A percentile compares a stretch with the other conserved stretches of the same genome.
These are phyloP conservation scores for Panonychus citri DNA, from an alignment of 1,140 invertebrate species.

Conservation along the genomic window DNA sequence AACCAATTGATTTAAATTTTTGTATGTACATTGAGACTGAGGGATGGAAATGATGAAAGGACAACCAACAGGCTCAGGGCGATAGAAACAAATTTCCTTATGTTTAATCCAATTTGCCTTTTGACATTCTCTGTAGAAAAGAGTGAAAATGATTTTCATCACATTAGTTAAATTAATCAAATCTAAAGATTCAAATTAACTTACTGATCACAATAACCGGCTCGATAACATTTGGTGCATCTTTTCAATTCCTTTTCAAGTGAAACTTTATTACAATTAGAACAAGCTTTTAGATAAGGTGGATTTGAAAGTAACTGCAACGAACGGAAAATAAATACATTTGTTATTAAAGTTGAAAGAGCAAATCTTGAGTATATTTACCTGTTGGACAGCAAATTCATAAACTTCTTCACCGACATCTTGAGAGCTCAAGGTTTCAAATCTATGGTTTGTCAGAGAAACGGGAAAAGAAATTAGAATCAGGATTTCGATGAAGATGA, in stretches of 20 bases:
- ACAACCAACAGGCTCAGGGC: constrained; percentile 24
- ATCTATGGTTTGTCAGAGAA: constrained; percentile 18
- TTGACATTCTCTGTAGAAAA: constrained; percentile 22
- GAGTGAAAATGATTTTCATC: not conserved
- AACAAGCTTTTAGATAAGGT: constrained; percentile 4
- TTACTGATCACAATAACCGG: constrained; percentile 27
- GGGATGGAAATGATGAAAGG: constrained; percentile 29
- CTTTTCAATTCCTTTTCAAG: constrained; percentile 20
- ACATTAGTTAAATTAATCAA: not conserved
- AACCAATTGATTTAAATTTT: constrained; percentile 22
- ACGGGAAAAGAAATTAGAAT: not conserved
- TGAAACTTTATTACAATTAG: constrained; percentile 18
- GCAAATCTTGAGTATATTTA: constrained; percentile 7
- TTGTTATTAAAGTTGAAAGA: too few relatives aligned
- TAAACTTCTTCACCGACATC: constrained; percentile 22
- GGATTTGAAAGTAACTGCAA: not conserved
- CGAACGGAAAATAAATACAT: too few relatives aligned
- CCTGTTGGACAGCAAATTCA: constrained; percentile 24
- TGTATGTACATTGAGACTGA: constrained; percentile 25
- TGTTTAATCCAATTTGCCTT: constrained; percentile 24
- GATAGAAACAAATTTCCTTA: constrained; percentile 20
- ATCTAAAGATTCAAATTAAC: constrained; percentile 10
- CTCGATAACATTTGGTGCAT: constrained; percentile 25
- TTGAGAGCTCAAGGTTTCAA: constrained; percentile 21
- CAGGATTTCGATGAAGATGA: not conserved